phyloP scores from a whole-genome alignment of 2,797 vertebrate species.

The Anguilla marmorata region DNA sequence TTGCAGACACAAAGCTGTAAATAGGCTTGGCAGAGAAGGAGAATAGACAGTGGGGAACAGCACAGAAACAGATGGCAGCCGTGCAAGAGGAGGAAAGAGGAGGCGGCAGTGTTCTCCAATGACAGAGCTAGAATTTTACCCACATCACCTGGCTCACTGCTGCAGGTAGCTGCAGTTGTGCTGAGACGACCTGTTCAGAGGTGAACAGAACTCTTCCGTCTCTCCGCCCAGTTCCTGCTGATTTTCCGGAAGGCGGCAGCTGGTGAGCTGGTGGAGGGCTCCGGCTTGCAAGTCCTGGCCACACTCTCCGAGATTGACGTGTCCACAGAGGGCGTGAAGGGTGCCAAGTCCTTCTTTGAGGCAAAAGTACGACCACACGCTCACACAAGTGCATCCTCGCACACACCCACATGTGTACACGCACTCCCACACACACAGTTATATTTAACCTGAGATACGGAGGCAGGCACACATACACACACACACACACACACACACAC shows the following conservation, averaged over 20 bases:
- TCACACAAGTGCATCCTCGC: neutral
- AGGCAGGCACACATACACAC: neutral
- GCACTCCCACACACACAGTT: neutral
- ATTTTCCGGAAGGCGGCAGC: conserved; percentile 93
- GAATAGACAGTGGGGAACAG: neutral
- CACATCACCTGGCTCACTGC: neutral
- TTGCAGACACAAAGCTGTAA: neutral
- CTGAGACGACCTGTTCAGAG: neutral
- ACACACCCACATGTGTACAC: neutral
- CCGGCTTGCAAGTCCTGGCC: conserved; percentile 82
- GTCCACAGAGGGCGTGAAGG: conserved; percentile 90
- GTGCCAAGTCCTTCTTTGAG: conserved; percentile 93
- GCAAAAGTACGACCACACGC: conserved; percentile 55
- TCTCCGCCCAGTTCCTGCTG: conserved; percentile 80
- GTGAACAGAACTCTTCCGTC: neutral
- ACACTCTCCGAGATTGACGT: conserved; percentile 91
- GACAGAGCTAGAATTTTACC: neutral
- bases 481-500: neutral
- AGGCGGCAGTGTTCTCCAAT: neutral
- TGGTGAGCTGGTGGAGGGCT: conserved; percentile 89
- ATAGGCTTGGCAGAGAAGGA: neutral
- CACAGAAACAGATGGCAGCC: neutral
- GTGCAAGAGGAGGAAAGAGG: neutral
- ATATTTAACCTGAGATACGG: neutral
- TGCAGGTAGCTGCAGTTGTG: neutral